Base-by-base conservation (phyloP, 2,888 invertebrate genomes). In the Strigamia transsilvanica region DNA sequence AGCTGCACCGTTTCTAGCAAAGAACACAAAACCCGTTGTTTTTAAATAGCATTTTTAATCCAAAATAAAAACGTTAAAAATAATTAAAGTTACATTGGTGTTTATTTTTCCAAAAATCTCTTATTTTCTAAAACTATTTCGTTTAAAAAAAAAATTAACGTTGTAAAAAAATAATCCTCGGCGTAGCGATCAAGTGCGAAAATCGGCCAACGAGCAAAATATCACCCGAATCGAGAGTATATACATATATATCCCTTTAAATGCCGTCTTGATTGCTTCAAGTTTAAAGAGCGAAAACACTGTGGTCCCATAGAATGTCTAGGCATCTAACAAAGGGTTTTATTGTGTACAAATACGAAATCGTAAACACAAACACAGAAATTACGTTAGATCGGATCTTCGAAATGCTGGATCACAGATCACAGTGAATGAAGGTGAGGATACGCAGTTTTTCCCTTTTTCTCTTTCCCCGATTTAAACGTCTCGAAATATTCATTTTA, bases 301-400 rank as follows among this genome's bases (percentile, higher is more conserved):
- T 12, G 23, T 6, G 12, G 23, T 23, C 21, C 1, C 23, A 7
- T 61, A 61, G 61, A 61, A 61, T 61, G 61, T 61, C 61, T 61
- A n/a, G 61, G 61, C 21, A 61, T 12, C 61, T n/a, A 61, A 61
- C 61, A 61, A 61, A 61, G 61, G 61, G 18, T 61, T 61, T 61
- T 61, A 23, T 61, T 18, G 18, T 18, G 6, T 12, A n/a, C 5
- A 23, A 61, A 6, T 18, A 61, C 61, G 18, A 23, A 23, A 61
- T 23, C 6, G 21, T 18, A 0, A 3, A 0, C 2, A 61, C 13
- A 18, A 21, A 18, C n/a, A 5, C 0, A 61, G 21, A n/a, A 7
- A 61, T 18, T 9, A 10, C 61, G 0, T 18, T 61, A 61, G 18
- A 61, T 18, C 61, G 23, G 21, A 61, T 61, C 61, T 15, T 21